Percentiles rank a stretch among this genome's conserved stretches.
These are phyloP conservation scores for Corythucha ciliata DNA, from an alignment of 2,888 invertebrate species.

Conservation along the genomic window DNA sequence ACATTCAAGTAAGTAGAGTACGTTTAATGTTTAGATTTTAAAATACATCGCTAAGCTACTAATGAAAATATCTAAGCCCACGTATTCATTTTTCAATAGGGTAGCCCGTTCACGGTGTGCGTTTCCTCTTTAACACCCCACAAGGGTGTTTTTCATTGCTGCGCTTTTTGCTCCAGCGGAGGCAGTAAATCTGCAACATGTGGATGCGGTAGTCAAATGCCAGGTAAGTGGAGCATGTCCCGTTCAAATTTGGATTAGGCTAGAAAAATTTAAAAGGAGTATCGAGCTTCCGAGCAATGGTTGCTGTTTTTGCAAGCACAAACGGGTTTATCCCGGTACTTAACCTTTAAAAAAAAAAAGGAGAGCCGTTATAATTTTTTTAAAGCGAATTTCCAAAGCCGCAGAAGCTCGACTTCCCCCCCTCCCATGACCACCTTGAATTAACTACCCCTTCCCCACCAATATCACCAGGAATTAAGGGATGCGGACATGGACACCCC, in stretches of 20 bases:
- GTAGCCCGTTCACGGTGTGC: conserved; percentile 56
- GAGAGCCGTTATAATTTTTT: too few relatives aligned
- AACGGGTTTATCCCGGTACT: too few relatives aligned
- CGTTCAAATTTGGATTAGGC: too few relatives aligned
- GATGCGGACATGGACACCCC: conserved; percentile 71
- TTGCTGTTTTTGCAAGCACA: too few relatives aligned
- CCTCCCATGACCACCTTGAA: too few relatives aligned
- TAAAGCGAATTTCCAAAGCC: too few relatives aligned
- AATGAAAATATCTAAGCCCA: background rate
- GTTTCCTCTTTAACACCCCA: conserved; percentile 57
- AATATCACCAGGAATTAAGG: conserved; percentile 44
- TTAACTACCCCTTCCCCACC: too few relatives aligned
- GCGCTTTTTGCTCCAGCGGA: conserved; percentile 70
- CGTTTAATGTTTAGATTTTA: conserved; percentile 11
- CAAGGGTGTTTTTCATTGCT: conserved; percentile 67
- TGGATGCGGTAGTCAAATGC: conserved; percentile 65
- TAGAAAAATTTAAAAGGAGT: too few relatives aligned
- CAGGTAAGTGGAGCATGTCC: conserved; percentile 43
- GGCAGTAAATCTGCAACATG: conserved; percentile 59
- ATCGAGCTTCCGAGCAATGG: too few relatives aligned
- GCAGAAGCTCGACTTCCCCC: too few relatives aligned
- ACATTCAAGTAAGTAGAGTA: conserved; percentile 50
- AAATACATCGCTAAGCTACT: background rate
- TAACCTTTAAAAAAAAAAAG: too few relatives aligned
- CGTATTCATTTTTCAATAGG: conserved; percentile 44